phyloP scores from a whole-genome alignment of 2,113 vertebrate genomes.

The Lipophrys pholis region DNA sequence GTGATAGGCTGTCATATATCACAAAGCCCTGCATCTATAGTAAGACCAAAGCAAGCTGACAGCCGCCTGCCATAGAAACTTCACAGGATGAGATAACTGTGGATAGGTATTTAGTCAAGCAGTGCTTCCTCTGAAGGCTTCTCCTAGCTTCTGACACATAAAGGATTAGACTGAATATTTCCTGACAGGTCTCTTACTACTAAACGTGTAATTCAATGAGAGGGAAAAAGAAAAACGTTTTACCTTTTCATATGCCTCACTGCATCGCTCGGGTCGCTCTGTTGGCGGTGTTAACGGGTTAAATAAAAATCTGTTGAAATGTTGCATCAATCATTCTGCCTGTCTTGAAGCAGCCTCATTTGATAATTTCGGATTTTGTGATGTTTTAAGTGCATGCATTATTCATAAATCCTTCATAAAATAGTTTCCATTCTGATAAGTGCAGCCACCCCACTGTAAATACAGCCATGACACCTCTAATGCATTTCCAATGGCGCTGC shows the following conservation, averaged over 20 bases:
- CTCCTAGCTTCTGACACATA: constrained; percentile 33
- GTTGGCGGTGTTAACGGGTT: not conserved
- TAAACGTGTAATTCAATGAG: constrained; percentile 26
- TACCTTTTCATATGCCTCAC: constrained; percentile 9
- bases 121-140: constrained; percentile 45
- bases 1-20: constrained; percentile 47
- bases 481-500: constrained; percentile 58
- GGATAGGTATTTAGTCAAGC: constrained; percentile 66
- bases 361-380: constrained; percentile 33
- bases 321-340: constrained; percentile 11
- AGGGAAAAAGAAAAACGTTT: not conserved
- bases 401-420: constrained; percentile 50
- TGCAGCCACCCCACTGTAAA: constrained; percentile 51
- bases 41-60: constrained; percentile 51
- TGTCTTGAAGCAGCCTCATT: constrained; percentile 2
- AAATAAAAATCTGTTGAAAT: constrained; percentile 20
- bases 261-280: not conserved
- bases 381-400: constrained; percentile 48
- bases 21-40: constrained; percentile 36
- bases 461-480: constrained; percentile 54
- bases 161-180: constrained; percentile 28
- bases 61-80: constrained; percentile 59
- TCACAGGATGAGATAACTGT: constrained; percentile 58
- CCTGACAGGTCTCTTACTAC: constrained; percentile 19
- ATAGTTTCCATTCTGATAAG: constrained; percentile 50